Evolutionary conservation across 1,140 invertebrate genomes (phyloP).

Genomic region (Micrasema minimum): DNA sequence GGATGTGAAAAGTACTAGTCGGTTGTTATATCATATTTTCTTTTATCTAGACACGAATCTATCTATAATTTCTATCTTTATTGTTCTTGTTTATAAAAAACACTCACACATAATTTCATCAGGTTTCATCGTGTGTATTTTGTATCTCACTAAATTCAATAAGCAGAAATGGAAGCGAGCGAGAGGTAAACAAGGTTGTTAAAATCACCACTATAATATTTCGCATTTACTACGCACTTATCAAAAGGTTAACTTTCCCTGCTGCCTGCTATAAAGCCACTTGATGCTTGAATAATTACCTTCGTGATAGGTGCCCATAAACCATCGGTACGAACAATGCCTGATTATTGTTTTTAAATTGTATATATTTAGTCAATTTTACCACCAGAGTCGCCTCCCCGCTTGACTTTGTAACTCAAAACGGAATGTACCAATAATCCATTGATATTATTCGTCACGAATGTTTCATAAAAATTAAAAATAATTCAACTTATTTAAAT

Average conservation of each 20-base stretch:
- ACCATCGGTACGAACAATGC: conserved; percentile 49
- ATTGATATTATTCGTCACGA: conserved; percentile 33
- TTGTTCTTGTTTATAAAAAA: too few species aligned
- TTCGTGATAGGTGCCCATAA: conserved; percentile 48
- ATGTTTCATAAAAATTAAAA: conserved; percentile 29
- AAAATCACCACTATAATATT: too few species aligned
- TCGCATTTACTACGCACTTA: conserved; percentile 15
- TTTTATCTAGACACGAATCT: too few species aligned
- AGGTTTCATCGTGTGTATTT: too few species aligned
- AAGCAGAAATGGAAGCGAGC: too few species aligned
- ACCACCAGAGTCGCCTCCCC: conserved; percentile 23
- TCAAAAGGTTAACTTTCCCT: conserved; percentile 12
- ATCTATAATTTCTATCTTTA: too few species aligned
- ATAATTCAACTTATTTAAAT: too few species aligned
- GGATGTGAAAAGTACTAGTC: too few species aligned
- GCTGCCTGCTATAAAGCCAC: conserved; percentile 29
- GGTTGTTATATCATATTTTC: too few species aligned
- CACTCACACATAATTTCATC: too few species aligned
- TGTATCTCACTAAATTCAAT: too few species aligned
- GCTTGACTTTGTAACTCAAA: conserved; percentile 32
- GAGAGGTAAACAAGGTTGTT: too few species aligned
- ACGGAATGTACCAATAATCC: conserved; percentile 21
- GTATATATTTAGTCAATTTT: conserved; percentile 48
- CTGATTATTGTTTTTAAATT: conserved; percentile 52
- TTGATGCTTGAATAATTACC: conserved; percentile 51